These are phyloP conservation scores for Pasiphila rectangulata DNA, from an alignment of 2,888 invertebrate species.

Conservation along the genomic window DNA sequence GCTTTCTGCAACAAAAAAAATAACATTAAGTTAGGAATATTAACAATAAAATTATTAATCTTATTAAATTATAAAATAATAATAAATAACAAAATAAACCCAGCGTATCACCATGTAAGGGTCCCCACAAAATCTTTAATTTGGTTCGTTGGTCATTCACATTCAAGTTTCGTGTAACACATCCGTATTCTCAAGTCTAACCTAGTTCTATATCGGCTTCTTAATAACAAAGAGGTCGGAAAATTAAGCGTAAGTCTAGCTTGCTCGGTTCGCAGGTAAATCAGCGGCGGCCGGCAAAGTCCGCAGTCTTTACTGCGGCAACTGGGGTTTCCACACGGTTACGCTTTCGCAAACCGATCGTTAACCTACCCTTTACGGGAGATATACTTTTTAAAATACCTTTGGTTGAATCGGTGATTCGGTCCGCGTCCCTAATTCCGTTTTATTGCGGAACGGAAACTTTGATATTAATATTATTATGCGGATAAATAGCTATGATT, in stretches of 20 bases:
- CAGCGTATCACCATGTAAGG: too few relatives aligned
- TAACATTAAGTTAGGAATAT: background rate
- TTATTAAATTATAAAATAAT: too few relatives aligned
- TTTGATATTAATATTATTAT: background rate
- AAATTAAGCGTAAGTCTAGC: constrained; percentile 9
- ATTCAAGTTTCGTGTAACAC: too few relatives aligned
- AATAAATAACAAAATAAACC: too few relatives aligned
- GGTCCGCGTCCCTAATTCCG: background rate
- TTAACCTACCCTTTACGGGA: constrained; percentile 18
- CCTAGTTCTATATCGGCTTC: background rate
- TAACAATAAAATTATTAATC: too few relatives aligned
- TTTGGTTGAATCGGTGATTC: constrained; percentile 1
- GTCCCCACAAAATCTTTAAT: too few relatives aligned
- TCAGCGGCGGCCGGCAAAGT: too few relatives aligned
- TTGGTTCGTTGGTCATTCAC: too few relatives aligned
- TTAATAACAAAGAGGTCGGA: constrained; percentile 12
- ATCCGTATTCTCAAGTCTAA: background rate
- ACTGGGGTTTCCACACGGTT: constrained; percentile 30
- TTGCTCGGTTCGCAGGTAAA: constrained; percentile 5
- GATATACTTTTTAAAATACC: constrained; percentile 24
- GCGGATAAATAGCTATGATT: background rate
- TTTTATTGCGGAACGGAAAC: background rate
- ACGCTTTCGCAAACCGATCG: constrained; percentile 21
- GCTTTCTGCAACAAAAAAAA: constrained; percentile 67
- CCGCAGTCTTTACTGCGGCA: constrained; percentile 6